A percentile compares a stretch with the other conserved stretches of the same genome.
Evolutionary conservation across 2,113 vertebrate genomes (phyloP).

Genomic region (Psittacara wagleri): DNA sequence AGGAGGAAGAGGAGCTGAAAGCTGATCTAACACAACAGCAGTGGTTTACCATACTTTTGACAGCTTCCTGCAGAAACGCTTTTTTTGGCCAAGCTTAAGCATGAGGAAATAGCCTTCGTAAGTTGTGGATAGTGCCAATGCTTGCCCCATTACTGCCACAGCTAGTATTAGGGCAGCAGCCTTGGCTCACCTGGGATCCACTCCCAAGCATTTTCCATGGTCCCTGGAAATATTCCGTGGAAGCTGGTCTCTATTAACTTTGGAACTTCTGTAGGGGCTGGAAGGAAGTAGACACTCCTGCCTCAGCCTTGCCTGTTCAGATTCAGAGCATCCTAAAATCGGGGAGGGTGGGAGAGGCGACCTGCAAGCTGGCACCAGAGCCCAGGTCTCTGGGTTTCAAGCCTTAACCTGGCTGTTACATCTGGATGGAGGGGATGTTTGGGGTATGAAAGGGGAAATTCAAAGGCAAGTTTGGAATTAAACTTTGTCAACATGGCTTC

Average conservation of each 20-base stretch:
- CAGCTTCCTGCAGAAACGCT: background rate
- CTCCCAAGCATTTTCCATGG: background rate
- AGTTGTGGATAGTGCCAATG: background rate
- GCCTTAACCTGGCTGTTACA: background rate
- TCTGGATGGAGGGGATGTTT: background rate
- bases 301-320: background rate
- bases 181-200: background rate
- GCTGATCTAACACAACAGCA: background rate
- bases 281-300: background rate
- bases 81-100: background rate
- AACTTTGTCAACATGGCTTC: background rate
- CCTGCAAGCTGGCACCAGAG: background rate
- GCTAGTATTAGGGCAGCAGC: background rate
- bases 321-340: background rate
- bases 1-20: background rate
- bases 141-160: background rate
- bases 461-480: background rate
- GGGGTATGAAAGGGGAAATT: fast-evolving
- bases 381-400: background rate
- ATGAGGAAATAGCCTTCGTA: background rate
- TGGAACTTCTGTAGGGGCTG: background rate
- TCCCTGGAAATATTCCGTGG: background rate
- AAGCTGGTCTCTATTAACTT: background rate
- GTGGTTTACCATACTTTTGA: background rate
- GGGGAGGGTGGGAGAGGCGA: background rate